These are phyloP conservation scores for Drosophila neonasuta DNA, from an alignment of 2,888 invertebrate genomes.

Conservation along the genomic window DNA sequence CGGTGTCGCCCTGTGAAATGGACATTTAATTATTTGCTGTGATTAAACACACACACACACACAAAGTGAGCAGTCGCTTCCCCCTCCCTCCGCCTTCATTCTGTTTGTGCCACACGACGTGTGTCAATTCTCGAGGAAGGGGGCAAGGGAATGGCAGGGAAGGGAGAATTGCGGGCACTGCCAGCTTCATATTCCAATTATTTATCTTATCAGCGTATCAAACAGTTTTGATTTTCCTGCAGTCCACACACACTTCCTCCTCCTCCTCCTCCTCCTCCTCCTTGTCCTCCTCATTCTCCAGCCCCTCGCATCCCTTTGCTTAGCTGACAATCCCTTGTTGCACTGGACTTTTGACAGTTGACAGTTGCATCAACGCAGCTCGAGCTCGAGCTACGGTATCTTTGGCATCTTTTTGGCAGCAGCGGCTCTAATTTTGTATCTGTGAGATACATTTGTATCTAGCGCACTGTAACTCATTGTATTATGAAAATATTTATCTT, in stretches of 20 bases:
- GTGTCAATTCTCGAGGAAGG: constrained; percentile 35
- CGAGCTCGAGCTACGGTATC: constrained; percentile 5
- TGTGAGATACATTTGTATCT: constrained; percentile 38
- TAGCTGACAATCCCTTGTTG: constrained; percentile 27
- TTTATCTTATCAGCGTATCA: constrained; percentile 74
- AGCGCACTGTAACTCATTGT: constrained; percentile 25
- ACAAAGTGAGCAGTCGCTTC: constrained; percentile 12
- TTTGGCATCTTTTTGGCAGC: constrained; percentile 37
- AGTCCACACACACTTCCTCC: constrained; percentile 39
- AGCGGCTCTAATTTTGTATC: constrained; percentile 50
- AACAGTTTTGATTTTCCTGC: constrained; percentile 61
- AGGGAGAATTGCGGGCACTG: constrained; percentile 14
- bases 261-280: not conserved
- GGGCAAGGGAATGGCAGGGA: not conserved
- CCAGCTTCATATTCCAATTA: constrained; percentile 76
- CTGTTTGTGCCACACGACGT: constrained; percentile 36
- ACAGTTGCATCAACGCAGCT: constrained; percentile 67
- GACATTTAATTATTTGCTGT: constrained; percentile 81
- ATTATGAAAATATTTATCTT: constrained; percentile 69
- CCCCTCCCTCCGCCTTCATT: not conserved
- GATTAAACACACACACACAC: constrained; percentile 70
- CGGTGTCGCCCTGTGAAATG: constrained; percentile 70
- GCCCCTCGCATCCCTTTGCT: not conserved
- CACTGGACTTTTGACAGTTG: constrained; percentile 63
- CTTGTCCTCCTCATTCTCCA: not conserved